These are phyloP conservation scores for Octonoba sinensis DNA, from an alignment of 2,888 invertebrate genomes.

Conservation along the genomic window DNA sequence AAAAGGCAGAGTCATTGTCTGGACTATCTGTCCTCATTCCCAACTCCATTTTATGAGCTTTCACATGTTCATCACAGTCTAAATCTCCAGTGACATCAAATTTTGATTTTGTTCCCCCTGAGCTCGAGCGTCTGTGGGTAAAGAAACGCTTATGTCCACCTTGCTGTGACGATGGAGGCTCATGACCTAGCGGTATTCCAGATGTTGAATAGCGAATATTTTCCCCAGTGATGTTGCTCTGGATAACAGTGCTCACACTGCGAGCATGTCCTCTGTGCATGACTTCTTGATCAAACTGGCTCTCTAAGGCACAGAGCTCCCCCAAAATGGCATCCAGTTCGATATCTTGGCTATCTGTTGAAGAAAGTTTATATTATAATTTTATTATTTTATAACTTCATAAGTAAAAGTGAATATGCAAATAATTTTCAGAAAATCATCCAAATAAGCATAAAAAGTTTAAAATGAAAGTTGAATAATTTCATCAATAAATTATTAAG, in stretches of 20 bases:
- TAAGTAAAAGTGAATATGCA: not conserved
- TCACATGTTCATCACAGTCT: conserved; percentile 64
- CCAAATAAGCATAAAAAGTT: not conserved
- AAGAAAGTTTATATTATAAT: not conserved
- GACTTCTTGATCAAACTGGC: conserved; percentile 75
- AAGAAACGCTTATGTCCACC: conserved; percentile 37
- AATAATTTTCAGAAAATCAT: not conserved
- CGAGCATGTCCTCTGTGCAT: conserved; percentile 66
- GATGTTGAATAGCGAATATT: conserved; percentile 54
- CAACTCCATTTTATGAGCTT: conserved; percentile 64
- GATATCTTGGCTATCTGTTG: conserved; percentile 90
- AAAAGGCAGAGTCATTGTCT: conserved; percentile 98
- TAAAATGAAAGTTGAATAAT: not conserved
- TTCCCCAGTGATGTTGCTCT: conserved; percentile 53
- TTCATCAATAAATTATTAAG: conserved; percentile 37
- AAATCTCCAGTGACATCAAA: conserved; percentile 70
- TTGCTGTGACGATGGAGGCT: conserved; percentile 21
- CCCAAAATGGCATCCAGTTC: conserved; percentile 97
- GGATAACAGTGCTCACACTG: conserved; percentile 53
- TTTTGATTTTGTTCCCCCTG: conserved; percentile 72
- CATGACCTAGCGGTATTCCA: conserved; percentile 39
- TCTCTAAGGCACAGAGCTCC: conserved; percentile 92
- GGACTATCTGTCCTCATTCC: conserved; percentile 88
- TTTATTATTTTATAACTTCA: not conserved
- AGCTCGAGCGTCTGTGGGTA: conserved; percentile 70